Evolutionary conservation across 2,888 invertebrate genomes (phyloP).

Genomic region (Oeneis ivallda): DNA sequence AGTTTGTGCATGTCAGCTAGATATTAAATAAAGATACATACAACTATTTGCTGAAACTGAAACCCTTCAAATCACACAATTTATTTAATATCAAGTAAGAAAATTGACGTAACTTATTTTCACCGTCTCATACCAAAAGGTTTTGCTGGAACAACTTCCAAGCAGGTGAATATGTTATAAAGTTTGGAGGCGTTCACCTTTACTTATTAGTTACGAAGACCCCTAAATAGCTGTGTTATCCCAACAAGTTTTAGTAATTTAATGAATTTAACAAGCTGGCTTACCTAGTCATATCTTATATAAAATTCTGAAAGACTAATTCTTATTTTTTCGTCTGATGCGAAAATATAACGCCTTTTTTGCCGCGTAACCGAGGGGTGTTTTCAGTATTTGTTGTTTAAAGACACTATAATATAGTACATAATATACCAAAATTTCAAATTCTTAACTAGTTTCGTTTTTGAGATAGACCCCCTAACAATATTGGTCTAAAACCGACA

Average conservation of each 20-base stretch:
- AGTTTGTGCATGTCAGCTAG: neutral
- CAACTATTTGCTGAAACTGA: too few species aligned
- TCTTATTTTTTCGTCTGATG: too few species aligned
- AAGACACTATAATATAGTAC: too few species aligned
- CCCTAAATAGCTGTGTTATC: neutral
- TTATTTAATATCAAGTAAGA: neutral
- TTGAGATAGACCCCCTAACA: too few species aligned
- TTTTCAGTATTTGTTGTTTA: too few species aligned
- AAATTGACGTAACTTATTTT: slow-evolving; percentile 2
- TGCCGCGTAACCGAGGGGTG: too few species aligned
- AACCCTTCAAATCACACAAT: too few species aligned
- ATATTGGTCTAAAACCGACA: too few species aligned
- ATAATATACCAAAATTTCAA: too few species aligned
- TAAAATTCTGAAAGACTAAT: neutral
- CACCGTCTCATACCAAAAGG: neutral
- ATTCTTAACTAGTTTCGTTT: too few species aligned
- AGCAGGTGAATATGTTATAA: slow-evolving; percentile 2
- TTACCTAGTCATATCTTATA: neutral
- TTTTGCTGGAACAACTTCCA: neutral
- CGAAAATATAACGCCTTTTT: too few species aligned
- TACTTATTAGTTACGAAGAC: neutral
- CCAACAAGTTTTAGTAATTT: neutral
- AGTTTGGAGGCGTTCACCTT: neutral
- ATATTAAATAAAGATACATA: neutral
- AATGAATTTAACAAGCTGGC: neutral